A percentile compares a stretch with the other conserved stretches of the same genome.
Conservation (phyloP, 2,113 vertebrate genomes). For the Phyllostomus discolor region DNA sequence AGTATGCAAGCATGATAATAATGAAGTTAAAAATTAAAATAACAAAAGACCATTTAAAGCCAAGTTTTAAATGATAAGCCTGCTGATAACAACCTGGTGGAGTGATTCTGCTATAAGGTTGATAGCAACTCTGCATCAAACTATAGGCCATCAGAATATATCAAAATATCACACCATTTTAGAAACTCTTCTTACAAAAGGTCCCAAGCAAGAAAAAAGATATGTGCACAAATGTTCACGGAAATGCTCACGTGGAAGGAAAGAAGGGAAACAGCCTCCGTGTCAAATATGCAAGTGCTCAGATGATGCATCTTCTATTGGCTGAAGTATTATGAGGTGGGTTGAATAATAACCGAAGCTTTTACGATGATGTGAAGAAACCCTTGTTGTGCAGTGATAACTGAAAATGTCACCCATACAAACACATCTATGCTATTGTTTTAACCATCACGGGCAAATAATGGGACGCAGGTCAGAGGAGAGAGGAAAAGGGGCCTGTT, state of each 20-base stretch:
- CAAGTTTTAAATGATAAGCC: background rate
- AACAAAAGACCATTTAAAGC: conserved; percentile 11
- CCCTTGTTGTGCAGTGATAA: background rate
- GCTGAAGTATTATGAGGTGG: background rate
- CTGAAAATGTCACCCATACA: background rate
- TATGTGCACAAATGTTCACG: background rate
- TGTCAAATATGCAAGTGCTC: background rate
- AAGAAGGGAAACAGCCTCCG: background rate
- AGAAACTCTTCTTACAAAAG: background rate
- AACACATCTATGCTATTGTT: background rate
- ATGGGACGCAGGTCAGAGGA: background rate
- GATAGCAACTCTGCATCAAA: background rate
- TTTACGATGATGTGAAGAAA: background rate
- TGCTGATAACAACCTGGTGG: background rate
- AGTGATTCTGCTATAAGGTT: background rate
- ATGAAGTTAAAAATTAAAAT: conserved; percentile 43
- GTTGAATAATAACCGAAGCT: background rate
- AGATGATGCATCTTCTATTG: background rate
- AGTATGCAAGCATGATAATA: background rate
- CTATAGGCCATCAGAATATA: background rate
- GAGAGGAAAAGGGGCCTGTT: background rate
- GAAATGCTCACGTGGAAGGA: background rate
- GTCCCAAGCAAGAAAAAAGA: background rate
- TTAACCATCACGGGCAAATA: background rate
- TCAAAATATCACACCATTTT: background rate